A percentile compares a stretch with the other conserved stretches of the same genome.
Evolutionary conservation across 2,888 invertebrate genomes (phyloP).

Genomic region (Macrostomum cliftonense): DNA sequence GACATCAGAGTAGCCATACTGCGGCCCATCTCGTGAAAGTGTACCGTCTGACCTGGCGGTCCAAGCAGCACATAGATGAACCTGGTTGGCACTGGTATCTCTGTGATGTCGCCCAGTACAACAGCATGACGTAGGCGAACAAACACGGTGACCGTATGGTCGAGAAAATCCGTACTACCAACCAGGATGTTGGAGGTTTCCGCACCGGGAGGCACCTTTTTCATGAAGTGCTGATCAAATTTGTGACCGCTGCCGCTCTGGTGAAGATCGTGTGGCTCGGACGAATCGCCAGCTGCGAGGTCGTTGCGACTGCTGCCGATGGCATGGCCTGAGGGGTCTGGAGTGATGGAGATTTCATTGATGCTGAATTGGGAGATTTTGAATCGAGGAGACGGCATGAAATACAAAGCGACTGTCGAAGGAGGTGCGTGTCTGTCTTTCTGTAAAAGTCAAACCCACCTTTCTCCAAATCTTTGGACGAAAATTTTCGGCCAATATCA

Average conservation of each 20-base stretch:
- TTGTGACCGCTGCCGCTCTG: constrained; percentile 24
- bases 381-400: too few species aligned
- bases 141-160: constrained; percentile 76
- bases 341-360: too few species aligned
- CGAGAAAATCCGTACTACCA: constrained; percentile 84
- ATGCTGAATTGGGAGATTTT: too few species aligned
- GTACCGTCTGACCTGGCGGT: constrained; percentile 46
- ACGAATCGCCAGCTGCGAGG: too few species aligned
- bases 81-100: constrained; percentile 68
- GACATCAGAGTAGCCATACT: constrained; percentile 92
- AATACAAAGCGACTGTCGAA: too few species aligned
- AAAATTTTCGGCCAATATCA: constrained; percentile 83
- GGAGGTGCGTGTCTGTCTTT: too few species aligned
- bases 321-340: too few species aligned
- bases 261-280: too few species aligned
- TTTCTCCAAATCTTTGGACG: constrained; percentile 34
- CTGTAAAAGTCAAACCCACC: too few species aligned
- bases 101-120: constrained; percentile 79
- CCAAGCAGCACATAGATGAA: constrained; percentile 80
- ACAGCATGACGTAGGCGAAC: constrained; percentile 67
- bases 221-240: constrained; percentile 12
- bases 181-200: constrained; percentile 93
- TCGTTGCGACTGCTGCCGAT: too few species aligned
- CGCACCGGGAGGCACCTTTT: constrained; percentile 64
- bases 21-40: constrained; percentile 79